Conservation (phyloP, 2,888 invertebrate species). For the Nysson spinosus region DNA sequence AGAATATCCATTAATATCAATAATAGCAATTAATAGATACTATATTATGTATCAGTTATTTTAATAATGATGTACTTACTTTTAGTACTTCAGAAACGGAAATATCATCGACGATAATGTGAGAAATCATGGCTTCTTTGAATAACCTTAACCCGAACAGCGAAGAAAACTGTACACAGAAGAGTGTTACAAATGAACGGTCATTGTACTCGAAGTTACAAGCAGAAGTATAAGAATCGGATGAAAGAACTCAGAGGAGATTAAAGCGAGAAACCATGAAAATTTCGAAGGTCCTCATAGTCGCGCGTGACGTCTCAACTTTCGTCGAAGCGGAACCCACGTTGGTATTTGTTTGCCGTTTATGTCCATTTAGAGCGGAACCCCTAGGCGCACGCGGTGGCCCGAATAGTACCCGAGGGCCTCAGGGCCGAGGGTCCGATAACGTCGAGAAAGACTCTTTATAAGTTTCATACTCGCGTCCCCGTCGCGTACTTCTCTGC, state of each 20-base stretch:
- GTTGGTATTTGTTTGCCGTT: conserved; percentile 68
- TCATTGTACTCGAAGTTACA: too few relatives aligned
- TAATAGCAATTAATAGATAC: too few relatives aligned
- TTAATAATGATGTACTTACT: too few relatives aligned
- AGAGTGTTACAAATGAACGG: too few relatives aligned
- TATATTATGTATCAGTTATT: too few relatives aligned
- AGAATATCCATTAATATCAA: too few relatives aligned
- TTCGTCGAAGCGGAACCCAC: conserved; percentile 59
- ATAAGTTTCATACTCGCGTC: not conserved
- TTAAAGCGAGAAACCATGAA: conserved; percentile 25
- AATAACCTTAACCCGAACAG: too few relatives aligned
- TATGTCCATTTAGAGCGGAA: conserved; percentile 67
- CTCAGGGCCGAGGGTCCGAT: conserved; percentile 37
- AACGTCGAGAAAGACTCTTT: conserved; percentile 28
- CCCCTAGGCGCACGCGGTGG: conserved; percentile 54
- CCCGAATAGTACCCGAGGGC: conserved; percentile 19
- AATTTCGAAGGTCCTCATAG: conserved; percentile 10
- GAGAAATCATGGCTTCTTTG: too few relatives aligned
- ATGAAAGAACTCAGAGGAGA: not conserved
- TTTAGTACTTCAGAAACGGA: too few relatives aligned
- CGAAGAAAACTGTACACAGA: too few relatives aligned
- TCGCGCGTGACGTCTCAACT: conserved; percentile 65
- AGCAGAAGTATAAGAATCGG: not conserved
- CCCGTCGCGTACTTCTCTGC: not conserved
- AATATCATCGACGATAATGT: too few relatives aligned